Evolutionary conservation across 1,140 invertebrate genomes (phyloP).

Genomic region (Notospermus geniculatus): DNA sequence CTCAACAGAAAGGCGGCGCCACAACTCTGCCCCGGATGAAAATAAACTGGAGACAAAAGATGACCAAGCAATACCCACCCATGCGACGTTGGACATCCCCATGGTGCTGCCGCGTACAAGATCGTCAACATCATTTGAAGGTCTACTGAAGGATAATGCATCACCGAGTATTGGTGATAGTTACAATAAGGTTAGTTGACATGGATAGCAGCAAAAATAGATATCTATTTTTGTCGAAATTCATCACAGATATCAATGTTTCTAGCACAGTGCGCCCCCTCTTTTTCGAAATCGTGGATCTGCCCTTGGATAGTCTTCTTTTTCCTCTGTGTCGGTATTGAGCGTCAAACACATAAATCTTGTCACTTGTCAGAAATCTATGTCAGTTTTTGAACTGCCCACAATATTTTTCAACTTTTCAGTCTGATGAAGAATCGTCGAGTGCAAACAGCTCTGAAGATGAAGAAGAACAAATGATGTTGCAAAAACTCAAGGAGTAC

Average conservation of each 20-base stretch:
- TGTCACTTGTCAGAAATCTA: too few species aligned
- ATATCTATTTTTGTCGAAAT: too few species aligned
- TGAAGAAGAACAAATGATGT: slow-evolving; percentile 21
- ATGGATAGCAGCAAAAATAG: too few species aligned
- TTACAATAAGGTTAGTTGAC: too few species aligned
- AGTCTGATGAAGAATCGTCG: slow-evolving; percentile 10
- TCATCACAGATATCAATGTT: too few species aligned
- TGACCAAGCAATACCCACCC: not conserved
- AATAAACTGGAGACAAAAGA: not conserved
- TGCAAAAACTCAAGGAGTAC: slow-evolving; percentile 17
- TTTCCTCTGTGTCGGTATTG: too few species aligned
- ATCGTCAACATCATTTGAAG: slow-evolving; percentile 27
- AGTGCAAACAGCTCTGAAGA: slow-evolving; percentile 10
- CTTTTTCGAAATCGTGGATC: too few species aligned
- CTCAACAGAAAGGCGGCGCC: slow-evolving; percentile 11
- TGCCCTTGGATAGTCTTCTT: too few species aligned
- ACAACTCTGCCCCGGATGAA: slow-evolving; percentile 30
- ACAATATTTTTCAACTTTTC: not conserved
- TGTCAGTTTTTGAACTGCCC: too few species aligned
- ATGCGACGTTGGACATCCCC: not conserved
- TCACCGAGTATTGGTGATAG: too few species aligned
- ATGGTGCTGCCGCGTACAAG: slow-evolving; percentile 25
- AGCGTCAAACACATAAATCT: too few species aligned
- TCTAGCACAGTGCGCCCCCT: too few species aligned
- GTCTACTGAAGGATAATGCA: slow-evolving; percentile 12